A percentile compares a stretch with the other conserved stretches of the same genome.
phyloP scores from a whole-genome alignment of 2,797 vertebrate species.

The Lemur catta region DNA sequence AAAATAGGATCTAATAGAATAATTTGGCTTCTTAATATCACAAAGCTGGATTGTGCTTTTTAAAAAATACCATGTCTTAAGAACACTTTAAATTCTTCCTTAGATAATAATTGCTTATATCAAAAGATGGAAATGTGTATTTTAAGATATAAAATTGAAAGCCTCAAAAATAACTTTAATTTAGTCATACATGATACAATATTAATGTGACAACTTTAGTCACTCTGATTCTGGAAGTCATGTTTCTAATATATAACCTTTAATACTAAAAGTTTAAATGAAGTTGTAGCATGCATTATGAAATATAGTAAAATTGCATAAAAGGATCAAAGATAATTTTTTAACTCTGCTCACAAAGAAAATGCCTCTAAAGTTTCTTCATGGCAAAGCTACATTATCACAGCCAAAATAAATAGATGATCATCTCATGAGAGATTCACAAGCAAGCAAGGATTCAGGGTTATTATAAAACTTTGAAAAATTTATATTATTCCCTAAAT shows the following conservation, averaged over 20 bases:
- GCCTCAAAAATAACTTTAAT: not conserved
- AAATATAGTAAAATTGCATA: slow-evolving; percentile 60
- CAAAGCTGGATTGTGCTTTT: not conserved
- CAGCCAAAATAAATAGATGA: not conserved
- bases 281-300: slow-evolving; percentile 9
- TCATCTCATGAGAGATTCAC: not conserved
- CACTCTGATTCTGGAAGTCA: not conserved
- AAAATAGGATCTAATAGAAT: not conserved
- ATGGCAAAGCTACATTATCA: not conserved
- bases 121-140: not conserved
- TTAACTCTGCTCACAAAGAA: slow-evolving; percentile 22
- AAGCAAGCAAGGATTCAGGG: not conserved
- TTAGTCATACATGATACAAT: not conserved
- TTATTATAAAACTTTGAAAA: not conserved
- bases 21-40: not conserved
- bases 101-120: not conserved
- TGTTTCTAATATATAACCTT: not conserved
- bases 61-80: not conserved
- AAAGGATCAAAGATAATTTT: slow-evolving; percentile 57
- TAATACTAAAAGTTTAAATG: slow-evolving; percentile 43
- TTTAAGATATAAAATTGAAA: not conserved
- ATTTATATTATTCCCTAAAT: not conserved
- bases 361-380: slow-evolving; percentile 44
- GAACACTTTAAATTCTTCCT: not conserved
- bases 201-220: not conserved